Conservation (phyloP, 2,113 vertebrate species). For the Dipodomys spectabilis region DNA sequence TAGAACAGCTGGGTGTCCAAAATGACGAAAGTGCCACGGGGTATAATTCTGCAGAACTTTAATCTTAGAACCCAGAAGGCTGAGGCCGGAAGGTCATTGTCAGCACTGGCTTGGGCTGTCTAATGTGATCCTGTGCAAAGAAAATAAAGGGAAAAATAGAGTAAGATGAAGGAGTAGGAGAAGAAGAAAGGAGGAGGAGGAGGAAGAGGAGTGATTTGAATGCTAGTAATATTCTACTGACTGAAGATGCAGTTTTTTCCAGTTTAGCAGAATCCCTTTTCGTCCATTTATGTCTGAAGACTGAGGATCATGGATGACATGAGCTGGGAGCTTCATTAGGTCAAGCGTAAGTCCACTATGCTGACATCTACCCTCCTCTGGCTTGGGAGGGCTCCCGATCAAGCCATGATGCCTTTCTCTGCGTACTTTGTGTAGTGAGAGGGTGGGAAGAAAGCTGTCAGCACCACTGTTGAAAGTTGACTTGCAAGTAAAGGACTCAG, state of each 20-base stretch:
- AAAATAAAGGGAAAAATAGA: neutral
- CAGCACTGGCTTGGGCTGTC: neutral
- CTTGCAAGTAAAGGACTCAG: neutral
- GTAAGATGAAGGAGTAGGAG: too few species aligned
- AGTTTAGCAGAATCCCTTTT: neutral
- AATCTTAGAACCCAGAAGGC: neutral
- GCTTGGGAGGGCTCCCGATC: neutral
- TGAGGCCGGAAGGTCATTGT: neutral
- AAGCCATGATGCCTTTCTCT: neutral
- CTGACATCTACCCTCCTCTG: neutral
- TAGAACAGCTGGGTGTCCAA: neutral
- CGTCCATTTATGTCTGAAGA: neutral
- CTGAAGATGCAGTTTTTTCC: neutral
- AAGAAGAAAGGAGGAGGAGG: too few species aligned
- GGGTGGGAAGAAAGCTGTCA: neutral
- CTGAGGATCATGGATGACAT: neutral
- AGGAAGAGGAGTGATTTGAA: neutral
- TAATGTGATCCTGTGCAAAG: neutral
- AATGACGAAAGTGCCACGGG: neutral
- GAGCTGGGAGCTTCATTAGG: neutral
- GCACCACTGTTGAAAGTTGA: neutral
- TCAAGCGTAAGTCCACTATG: neutral
- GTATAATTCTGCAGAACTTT: neutral
- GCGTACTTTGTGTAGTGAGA: neutral
- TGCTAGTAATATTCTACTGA: too few species aligned